Percentiles rank a stretch among this genome's conserved stretches.
These are phyloP conservation scores for Protonemura montana DNA, from an alignment of 2,888 invertebrate genomes.

Conservation along the genomic window DNA sequence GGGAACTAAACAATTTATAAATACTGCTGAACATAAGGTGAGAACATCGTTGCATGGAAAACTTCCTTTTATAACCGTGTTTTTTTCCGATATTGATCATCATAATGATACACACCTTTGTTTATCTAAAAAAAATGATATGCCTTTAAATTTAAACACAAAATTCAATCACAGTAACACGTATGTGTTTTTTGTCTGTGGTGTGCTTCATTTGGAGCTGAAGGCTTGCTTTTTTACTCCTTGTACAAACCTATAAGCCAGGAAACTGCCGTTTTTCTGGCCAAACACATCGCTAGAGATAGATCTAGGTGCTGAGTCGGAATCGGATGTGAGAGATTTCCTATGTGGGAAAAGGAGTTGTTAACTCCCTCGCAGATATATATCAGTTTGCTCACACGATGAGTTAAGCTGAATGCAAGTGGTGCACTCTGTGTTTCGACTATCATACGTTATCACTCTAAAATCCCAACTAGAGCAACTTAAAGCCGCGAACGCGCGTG, in stretches of 20 bases:
- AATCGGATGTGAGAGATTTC: too few species aligned
- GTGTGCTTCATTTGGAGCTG: not conserved
- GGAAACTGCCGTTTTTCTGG: too few species aligned
- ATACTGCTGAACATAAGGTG: not conserved
- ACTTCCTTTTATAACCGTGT: not conserved
- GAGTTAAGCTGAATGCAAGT: too few species aligned
- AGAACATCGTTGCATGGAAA: not conserved
- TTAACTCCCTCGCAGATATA: too few species aligned
- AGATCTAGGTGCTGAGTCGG: too few species aligned
- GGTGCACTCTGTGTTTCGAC: too few species aligned
- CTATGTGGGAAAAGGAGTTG: too few species aligned
- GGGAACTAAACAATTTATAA: not conserved
- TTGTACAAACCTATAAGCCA: too few species aligned
- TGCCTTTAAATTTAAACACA: not conserved
- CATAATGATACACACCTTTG: not conserved
- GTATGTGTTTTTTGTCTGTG: not conserved
- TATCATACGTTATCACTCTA: too few species aligned
- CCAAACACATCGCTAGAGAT: too few species aligned
- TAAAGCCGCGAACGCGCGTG: not conserved
- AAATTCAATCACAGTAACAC: not conserved
- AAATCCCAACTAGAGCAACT: too few species aligned
- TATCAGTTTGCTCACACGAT: too few species aligned
- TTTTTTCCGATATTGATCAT: not conserved
- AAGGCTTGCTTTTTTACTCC: not conserved
- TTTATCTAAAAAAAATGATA: not conserved